phyloP scores from a whole-genome alignment of 2,888 invertebrate species.

The Oeneis ivallda region DNA sequence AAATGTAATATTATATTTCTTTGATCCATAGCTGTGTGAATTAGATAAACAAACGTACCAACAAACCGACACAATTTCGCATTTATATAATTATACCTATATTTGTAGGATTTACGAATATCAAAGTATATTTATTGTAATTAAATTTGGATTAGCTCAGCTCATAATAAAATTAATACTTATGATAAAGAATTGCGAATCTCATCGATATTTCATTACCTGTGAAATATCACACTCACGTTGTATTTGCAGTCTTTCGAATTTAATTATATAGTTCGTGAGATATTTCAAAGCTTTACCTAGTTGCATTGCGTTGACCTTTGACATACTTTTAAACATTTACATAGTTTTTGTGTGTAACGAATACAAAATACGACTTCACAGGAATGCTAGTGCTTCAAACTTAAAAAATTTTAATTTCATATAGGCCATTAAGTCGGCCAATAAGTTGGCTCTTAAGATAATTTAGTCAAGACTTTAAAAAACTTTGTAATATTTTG shows the following conservation, averaged over 20 bases:
- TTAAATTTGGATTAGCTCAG: background rate
- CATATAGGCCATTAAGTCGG: background rate
- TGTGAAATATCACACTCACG: background rate
- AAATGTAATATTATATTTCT: too few species aligned
- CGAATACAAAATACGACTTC: too few species aligned
- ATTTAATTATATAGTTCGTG: background rate
- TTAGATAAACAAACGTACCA: too few species aligned
- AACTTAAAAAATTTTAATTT: too few species aligned
- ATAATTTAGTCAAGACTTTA: background rate
- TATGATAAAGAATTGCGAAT: background rate
- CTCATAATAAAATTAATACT: background rate
- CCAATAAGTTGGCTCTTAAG: background rate
- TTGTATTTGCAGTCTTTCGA: background rate
- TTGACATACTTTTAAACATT: too few species aligned
- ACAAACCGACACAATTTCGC: too few species aligned
- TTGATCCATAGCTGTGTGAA: too few species aligned
- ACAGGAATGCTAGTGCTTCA: too few species aligned
- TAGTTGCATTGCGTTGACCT: background rate
- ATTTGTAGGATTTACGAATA: too few species aligned
- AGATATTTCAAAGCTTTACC: background rate
- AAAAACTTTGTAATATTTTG: background rate
- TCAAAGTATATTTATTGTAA: too few species aligned
- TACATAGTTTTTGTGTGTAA: too few species aligned
- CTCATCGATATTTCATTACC: background rate
- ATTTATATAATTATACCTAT: too few species aligned